A percentile compares a stretch with the other conserved stretches of the same genome.
Conservation (phyloP, 1,140 invertebrate species). For the Zaprionus inermis region DNA sequence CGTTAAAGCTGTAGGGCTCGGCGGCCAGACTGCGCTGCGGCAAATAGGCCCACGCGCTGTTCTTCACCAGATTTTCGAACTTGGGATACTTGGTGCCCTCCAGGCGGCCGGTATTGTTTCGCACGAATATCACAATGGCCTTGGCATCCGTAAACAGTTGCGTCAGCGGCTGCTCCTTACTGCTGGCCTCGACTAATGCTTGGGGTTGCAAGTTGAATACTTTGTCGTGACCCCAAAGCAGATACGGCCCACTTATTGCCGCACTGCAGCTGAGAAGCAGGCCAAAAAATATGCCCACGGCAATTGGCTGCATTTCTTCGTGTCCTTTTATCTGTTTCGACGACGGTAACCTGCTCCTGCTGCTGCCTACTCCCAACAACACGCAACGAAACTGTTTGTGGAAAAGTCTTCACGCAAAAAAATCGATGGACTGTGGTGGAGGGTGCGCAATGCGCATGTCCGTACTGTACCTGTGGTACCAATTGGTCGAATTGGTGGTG, state of each 20-base stretch:
- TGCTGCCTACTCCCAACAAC: not conserved
- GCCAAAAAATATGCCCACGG: slow-evolving; percentile 42
- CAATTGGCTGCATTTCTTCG: slow-evolving; percentile 59
- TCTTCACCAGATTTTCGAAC: slow-evolving; percentile 80
- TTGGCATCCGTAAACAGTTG: slow-evolving; percentile 75
- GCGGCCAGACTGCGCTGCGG: slow-evolving; percentile 85
- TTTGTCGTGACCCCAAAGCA: slow-evolving; percentile 86
- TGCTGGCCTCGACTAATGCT: slow-evolving; percentile 84
- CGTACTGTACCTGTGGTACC: slow-evolving; percentile 12
- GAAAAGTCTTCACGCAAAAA: slow-evolving; percentile 25
- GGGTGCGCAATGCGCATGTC: slow-evolving; percentile 26
- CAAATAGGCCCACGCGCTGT: slow-evolving; percentile 84
- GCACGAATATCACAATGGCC: slow-evolving; percentile 77
- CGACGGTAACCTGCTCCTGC: slow-evolving; percentile 5
- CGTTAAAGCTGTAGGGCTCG: slow-evolving; percentile 85
- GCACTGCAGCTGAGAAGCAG: slow-evolving; percentile 58
- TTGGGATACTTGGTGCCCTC: slow-evolving; percentile 73
- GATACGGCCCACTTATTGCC: slow-evolving; percentile 85
- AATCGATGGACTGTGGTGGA: slow-evolving; percentile 32
- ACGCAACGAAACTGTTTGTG: slow-evolving; percentile 23
- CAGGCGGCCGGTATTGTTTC: slow-evolving; percentile 70
- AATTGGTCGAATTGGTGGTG: slow-evolving; percentile 35
- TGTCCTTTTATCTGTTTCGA: not conserved
- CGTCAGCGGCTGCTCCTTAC: slow-evolving; percentile 84
- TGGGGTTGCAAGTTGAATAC: slow-evolving; percentile 84